Conservation (phyloP, 2,888 invertebrate species). For the Suillia variegata region DNA sequence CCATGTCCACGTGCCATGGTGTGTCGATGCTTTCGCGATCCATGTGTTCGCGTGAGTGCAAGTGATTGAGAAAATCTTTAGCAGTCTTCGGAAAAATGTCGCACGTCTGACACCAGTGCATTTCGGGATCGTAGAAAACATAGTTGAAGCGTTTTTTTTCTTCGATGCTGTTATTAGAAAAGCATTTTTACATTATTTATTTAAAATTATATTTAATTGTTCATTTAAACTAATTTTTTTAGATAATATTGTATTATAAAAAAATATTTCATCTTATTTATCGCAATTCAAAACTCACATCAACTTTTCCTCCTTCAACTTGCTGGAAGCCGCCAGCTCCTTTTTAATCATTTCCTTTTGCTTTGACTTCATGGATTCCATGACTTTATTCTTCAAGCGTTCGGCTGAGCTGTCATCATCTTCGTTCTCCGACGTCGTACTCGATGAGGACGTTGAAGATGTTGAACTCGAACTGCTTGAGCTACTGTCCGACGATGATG, state of each 20-base stretch:
- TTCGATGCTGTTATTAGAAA: constrained; percentile 24
- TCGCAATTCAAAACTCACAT: constrained; percentile 22
- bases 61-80: constrained; percentile 82
- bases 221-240: background rate
- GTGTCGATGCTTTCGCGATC: constrained; percentile 55
- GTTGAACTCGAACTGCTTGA: constrained; percentile 43
- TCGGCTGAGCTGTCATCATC: constrained; percentile 57
- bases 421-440: constrained; percentile 41
- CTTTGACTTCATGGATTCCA: constrained; percentile 59
- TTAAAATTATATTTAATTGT: background rate
- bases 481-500: constrained; percentile 35
- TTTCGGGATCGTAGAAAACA: constrained; percentile 85
- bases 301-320: constrained; percentile 16
- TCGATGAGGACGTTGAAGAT: constrained; percentile 45
- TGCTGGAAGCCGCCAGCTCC: constrained; percentile 11
- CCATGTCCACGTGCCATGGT: constrained; percentile 57
- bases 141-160: constrained; percentile 67
- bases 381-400: constrained; percentile 57
- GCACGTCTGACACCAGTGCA: constrained; percentile 89
- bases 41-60: constrained; percentile 79
- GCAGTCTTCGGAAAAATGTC: constrained; percentile 86
- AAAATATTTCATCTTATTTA: background rate
- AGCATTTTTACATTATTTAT: too few species aligned
- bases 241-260: background rate
- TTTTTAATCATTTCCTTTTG: constrained; percentile 34